Percentiles rank a stretch among this genome's conserved stretches.
phyloP scores from a whole-genome alignment of 2,888 invertebrate genomes.

The Steinernema carpocapsae region DNA sequence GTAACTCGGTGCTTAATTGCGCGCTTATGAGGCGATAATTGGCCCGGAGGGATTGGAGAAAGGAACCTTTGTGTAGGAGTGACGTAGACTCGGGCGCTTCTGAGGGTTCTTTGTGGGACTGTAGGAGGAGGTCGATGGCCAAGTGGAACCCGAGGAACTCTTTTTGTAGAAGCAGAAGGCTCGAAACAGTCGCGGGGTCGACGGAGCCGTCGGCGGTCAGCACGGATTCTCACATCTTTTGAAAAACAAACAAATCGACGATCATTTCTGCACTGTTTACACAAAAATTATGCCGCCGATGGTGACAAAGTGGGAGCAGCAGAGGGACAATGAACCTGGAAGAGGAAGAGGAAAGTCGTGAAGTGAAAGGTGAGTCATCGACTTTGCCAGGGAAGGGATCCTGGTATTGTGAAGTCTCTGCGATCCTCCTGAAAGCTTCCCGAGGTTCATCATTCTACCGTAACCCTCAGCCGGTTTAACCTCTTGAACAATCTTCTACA shows the following conservation, averaged over 20 bases:
- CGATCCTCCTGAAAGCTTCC: no score
- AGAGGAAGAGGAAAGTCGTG: slow-evolving; percentile 14
- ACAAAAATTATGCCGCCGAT: slow-evolving; percentile 31
- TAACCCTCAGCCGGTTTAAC: background rate
- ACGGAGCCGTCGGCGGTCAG: slow-evolving; percentile 33
- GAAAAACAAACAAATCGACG: slow-evolving; percentile 29
- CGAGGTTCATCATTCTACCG: background rate
- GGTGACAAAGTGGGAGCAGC: slow-evolving; percentile 28
- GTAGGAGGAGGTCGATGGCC: no score
- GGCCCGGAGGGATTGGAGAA: no score
- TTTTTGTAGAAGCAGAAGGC: slow-evolving; percentile 3
- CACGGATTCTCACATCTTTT: slow-evolving; percentile 28
- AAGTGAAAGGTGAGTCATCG: background rate
- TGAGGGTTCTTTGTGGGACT: background rate
- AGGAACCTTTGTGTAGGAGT: no score
- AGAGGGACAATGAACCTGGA: slow-evolving; percentile 24
- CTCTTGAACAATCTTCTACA: no score
- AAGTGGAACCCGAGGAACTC: no score
- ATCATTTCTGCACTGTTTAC: slow-evolving; percentile 34
- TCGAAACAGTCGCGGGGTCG: slow-evolving; percentile 20
- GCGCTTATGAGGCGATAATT: no score
- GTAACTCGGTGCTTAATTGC: no score
- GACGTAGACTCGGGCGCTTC: background rate
- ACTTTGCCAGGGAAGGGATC: background rate
- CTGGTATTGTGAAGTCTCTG: background rate